Evolutionary conservation across 2,797 vertebrate genomes (phyloP), one percentile per base, ranked within the genome.

Genomic region (Myiotriccus ornatus): DNA sequence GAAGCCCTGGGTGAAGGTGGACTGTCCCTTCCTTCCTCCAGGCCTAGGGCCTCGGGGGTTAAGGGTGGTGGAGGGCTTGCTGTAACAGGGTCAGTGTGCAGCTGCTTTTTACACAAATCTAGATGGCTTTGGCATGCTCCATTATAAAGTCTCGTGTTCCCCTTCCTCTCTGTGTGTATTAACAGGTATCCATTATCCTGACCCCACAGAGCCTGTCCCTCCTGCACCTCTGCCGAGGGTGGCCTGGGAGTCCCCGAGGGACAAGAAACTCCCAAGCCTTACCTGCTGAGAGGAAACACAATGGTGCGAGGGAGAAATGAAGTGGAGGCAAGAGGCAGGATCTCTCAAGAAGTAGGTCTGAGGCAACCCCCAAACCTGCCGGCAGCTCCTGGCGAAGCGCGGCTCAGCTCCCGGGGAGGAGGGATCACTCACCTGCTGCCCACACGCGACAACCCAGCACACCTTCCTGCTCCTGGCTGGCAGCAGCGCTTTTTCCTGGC

Each of bases 371-470:
- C 30, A 14, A 34, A 24, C 12, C 44, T 73, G 68, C 16, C 76
- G 28, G 79, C 63, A 81, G 73, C 44, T 28, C 0, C 32, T 32
- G 84, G 14, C 35, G 60, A 39, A 49, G 59, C 6, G 11, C 4
- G 4, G 7, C 74, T 3, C 14, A 3, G 47, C 28, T 62, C 50
- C 39, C 27, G 3, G 74, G 67, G 18, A 67, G 67, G 43, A 74
- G 34, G 56, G 47, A 84, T 96, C 91, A 97, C 97, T 96, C 91
- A 97, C 97, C 96, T 94, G 77, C 57, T 64, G 84, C 68, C 60
- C 65, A 35, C 87, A 49, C 49, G 3, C 8, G 1, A 30, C 50
- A 94, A 5, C 83, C 18, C 47, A 11, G 64, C 56, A 12, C 49
- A 2, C 34, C 12, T 87, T 64, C 79, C 84, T 30, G 70, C 57